Base-by-base conservation (phyloP, 2,888 invertebrate genomes). In the Galerucella nymphaeae region DNA sequence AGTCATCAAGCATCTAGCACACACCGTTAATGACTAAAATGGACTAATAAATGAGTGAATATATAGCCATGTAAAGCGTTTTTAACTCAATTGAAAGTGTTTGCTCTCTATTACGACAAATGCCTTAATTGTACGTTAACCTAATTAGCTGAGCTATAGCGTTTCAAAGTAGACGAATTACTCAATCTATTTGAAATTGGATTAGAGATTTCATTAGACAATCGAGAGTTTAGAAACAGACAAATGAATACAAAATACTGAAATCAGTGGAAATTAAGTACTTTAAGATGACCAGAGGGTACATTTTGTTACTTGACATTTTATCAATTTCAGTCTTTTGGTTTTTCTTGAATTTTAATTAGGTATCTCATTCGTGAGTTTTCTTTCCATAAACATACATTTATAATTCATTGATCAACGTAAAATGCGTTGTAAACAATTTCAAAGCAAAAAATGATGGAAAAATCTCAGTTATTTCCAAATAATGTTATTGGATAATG, bases 81-180 rank as follows among this genome's bases (percentile, higher is more conserved):
- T 48, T 48, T 48, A 4, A 5, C n/a, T 48, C n/a, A n/a, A 48
- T n/a, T 48, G 48, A 48, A 48, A 48, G n/a, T 48, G 48, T 48
- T 48, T 48, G 48, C 48, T 48, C 48, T 48, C 5, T n/a, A 48
- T 48, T n/a, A 48, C 14, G 48, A 48, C 48, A 48, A 48, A 48
- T 2, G 48, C n/a, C n/a, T n/a, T 48, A 48, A 48, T 48, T 48
- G 48, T n/a, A 48, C 48, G 48, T 48, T 14, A 48, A 48, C 48
- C n/a, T n/a, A 48, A 48, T 48, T 48, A 48, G 48, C n/a, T 48
- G n/a, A 48, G 8, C 48, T 48, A n/a, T n/a, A 48, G 48, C 48
- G 48, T 48, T 48, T 4, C 48, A n/a, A 48, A 48, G n/a, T 48
- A n/a, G n/a, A 48, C n/a, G 48, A 48, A 14, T 48, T n/a, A 48